A percentile compares a stretch with the other conserved stretches of the same genome.
Conservation (phyloP, 2,888 invertebrate genomes). For the Ennomos fuscantarius region DNA sequence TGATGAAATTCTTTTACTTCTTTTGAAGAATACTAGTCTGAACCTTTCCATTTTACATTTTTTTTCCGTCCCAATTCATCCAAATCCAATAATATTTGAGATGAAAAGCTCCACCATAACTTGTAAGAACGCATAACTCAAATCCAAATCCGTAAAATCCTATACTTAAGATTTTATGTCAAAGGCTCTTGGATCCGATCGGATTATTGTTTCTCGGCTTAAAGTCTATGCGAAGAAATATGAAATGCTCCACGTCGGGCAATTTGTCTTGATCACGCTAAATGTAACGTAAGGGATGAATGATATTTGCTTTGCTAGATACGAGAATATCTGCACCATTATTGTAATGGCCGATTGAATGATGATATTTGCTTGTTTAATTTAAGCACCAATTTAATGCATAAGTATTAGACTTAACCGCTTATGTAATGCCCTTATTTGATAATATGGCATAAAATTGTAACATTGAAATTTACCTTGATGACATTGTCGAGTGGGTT, state of each 20-base stretch:
- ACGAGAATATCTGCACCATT: background rate
- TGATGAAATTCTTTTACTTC: too few species aligned
- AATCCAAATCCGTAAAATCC: conserved; percentile 15
- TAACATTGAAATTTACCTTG: too few species aligned
- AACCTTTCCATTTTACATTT: background rate
- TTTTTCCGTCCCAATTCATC: background rate
- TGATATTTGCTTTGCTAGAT: conserved; percentile 18
- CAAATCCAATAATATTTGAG: conserved; percentile 15
- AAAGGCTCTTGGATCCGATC: conserved; percentile 12
- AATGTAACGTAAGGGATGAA: conserved; percentile 18
- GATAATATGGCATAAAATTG: too few species aligned
- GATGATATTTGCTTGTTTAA: too few species aligned
- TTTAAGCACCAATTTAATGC: too few species aligned
- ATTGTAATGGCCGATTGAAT: too few species aligned
- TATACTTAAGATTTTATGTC: conserved; percentile 19
- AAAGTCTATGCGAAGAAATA: conserved; percentile 9
- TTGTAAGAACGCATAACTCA: conserved; percentile 8
- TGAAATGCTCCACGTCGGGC: conserved; percentile 15
- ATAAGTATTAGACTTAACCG: too few species aligned
- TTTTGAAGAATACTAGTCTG: too few species aligned
- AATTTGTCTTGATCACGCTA: conserved; percentile 23
- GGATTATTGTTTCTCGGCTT: conserved; percentile 19
- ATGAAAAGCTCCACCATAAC: conserved; percentile 9
- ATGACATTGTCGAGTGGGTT: too few species aligned
- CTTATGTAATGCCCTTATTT: too few species aligned